Percentiles rank a stretch among this genome's conserved stretches.
Conservation (phyloP, 2,888 invertebrate species). For the Exocentrus adspersus region DNA sequence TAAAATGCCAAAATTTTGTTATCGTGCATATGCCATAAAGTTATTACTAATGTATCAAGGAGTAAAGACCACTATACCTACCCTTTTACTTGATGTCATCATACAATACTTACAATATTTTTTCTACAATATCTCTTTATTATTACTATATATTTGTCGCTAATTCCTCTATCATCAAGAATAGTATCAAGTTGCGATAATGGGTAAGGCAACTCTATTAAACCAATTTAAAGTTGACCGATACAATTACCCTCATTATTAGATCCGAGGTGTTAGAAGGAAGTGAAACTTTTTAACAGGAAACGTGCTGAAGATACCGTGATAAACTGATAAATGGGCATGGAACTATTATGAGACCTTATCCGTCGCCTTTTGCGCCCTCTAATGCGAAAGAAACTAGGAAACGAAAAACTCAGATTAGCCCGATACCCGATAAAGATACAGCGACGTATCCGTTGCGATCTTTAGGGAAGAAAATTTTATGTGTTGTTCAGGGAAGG, state of each 20-base stretch:
- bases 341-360: slow-evolving; percentile 58
- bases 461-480: not conserved
- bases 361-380: slow-evolving; percentile 56
- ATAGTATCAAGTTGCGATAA: not conserved
- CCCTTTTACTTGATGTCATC: too few species aligned
- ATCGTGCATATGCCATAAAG: too few species aligned
- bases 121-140: too few species aligned
- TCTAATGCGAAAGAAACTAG: slow-evolving; percentile 58
- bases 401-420: slow-evolving; percentile 61
- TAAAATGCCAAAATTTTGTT: too few species aligned
- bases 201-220: not conserved
- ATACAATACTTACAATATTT: too few species aligned
- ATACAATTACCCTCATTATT: slow-evolving; percentile 59
- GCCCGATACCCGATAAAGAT: slow-evolving; percentile 58
- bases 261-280: slow-evolving; percentile 52
- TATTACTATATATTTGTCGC: too few species aligned
- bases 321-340: slow-evolving; percentile 60
- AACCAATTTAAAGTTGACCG: slow-evolving; percentile 51
- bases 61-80: too few species aligned
- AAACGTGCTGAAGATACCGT: slow-evolving; percentile 59
- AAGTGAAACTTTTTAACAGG: slow-evolving; percentile 54
- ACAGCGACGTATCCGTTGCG: slow-evolving; percentile 7
- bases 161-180: too few species aligned
- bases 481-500: too few species aligned
- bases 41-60: too few species aligned